Percentiles rank a stretch among this genome's conserved stretches.
phyloP scores from a whole-genome alignment of 2,797 vertebrate genomes.

The Hipposideros larvatus region DNA sequence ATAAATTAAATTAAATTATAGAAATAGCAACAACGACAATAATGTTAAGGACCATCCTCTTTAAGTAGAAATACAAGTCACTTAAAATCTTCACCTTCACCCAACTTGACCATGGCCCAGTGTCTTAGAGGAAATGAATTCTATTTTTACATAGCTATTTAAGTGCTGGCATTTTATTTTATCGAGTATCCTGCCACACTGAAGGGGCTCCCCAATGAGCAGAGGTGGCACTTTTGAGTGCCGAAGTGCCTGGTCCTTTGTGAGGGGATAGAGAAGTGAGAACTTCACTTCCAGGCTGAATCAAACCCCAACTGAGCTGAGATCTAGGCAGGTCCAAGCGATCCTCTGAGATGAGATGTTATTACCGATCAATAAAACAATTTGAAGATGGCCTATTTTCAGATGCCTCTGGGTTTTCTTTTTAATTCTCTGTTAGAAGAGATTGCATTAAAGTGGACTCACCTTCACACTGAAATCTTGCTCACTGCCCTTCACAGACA shows the following conservation, averaged over 20 bases:
- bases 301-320: background rate
- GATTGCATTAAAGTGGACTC: background rate
- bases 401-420: conserved; percentile 54
- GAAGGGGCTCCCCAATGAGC: background rate
- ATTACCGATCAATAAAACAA: conserved; percentile 9
- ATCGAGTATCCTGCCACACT: background rate
- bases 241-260: background rate
- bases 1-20: background rate
- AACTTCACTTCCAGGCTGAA: background rate
- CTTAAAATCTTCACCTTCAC: background rate
- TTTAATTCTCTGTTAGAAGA: conserved; percentile 55
- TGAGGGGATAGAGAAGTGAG: background rate
- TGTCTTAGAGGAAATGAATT: background rate
- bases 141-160: background rate
- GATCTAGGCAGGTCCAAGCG: background rate
- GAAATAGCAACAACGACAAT: background rate
- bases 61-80: background rate
- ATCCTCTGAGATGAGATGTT: background rate
- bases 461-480: background rate
- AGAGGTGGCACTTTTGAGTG: background rate
- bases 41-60: background rate
- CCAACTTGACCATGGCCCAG: background rate
- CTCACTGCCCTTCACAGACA: conserved; percentile 40
- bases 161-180: background rate
- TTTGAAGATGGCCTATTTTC: conserved; percentile 43